Conservation (phyloP, 2,113 vertebrate species). For the Istiophorus platypterus region DNA sequence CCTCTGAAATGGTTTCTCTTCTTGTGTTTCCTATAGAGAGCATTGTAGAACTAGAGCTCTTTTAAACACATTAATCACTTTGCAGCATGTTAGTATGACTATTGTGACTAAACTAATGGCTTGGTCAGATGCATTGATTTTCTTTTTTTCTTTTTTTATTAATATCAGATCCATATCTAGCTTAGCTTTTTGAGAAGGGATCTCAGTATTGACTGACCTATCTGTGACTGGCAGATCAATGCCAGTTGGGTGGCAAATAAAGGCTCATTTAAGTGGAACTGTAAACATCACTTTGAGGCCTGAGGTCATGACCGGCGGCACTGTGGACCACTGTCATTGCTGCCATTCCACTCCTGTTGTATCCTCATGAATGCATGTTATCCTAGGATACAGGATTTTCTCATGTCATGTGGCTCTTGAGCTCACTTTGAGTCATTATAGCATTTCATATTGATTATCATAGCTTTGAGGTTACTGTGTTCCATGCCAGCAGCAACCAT, state of each 20-base stretch:
- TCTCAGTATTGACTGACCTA: conserved; percentile 48
- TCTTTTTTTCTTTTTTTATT: not conserved
- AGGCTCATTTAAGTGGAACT: conserved; percentile 22
- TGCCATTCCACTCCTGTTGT: conserved; percentile 25
- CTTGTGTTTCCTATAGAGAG: conserved; percentile 27
- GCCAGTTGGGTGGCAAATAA: conserved; percentile 19
- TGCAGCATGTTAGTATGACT: conserved; percentile 16
- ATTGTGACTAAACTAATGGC: conserved; percentile 34
- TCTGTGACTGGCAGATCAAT: conserved; percentile 37
- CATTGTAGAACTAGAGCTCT: conserved; percentile 22
- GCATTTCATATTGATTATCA: conserved; percentile 55
- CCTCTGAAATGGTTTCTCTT: conserved; percentile 25
- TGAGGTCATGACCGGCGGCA: not conserved
- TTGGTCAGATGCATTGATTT: conserved; percentile 16
- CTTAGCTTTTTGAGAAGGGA: conserved; percentile 21
- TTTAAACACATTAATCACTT: conserved; percentile 36
- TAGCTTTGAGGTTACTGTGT: conserved; percentile 47
- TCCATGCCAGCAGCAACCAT: conserved; percentile 31
- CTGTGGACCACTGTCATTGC: not conserved
- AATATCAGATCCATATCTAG: conserved; percentile 21
- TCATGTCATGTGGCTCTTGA: not conserved
- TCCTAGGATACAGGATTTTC: conserved; percentile 14
- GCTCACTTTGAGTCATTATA: conserved; percentile 28
- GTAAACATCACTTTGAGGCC: conserved; percentile 24
- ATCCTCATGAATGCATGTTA: not conserved